Percentiles rank a stretch among this genome's conserved stretches.
phyloP scores from a whole-genome alignment of 2,113 vertebrate species.

The Mixornis gularis region DNA sequence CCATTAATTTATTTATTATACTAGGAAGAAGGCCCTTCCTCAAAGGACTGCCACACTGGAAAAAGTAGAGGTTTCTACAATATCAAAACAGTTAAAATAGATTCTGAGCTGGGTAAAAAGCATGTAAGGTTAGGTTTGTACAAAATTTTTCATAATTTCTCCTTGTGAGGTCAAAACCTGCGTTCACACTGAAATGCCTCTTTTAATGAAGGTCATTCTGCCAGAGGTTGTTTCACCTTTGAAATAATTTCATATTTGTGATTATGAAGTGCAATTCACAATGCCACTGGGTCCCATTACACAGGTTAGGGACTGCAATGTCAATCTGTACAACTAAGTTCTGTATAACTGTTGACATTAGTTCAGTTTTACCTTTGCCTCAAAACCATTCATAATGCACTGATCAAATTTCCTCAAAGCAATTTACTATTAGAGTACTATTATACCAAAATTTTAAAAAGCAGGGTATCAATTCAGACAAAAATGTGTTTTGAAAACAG shows the following conservation, averaged over 20 bases:
- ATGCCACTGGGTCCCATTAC: not conserved
- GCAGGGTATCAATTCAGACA: not conserved
- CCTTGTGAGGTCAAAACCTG: not conserved
- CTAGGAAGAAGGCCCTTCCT: not conserved
- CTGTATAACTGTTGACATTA: not conserved
- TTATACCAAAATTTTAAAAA: not conserved
- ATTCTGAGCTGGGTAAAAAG: not conserved
- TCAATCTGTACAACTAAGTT: not conserved
- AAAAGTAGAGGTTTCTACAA: not conserved
- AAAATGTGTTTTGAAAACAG: slow-evolving; percentile 44
- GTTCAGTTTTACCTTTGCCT: not conserved
- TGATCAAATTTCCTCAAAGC: not conserved
- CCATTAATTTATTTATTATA: not conserved
- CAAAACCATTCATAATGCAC: not conserved
- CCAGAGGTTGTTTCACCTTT: not conserved
- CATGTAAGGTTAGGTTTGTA: not conserved
- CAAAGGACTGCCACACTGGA: not conserved
- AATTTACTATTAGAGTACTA: not conserved
- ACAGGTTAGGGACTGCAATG: not conserved
- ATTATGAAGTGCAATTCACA: not conserved
- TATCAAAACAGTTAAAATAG: not conserved
- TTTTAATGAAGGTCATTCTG: not conserved
- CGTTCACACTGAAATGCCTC: not conserved
- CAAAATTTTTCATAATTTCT: not conserved
- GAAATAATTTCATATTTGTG: not conserved